phyloP scores from a whole-genome alignment of 2,113 vertebrate genomes.

The Parotia lawesii region DNA sequence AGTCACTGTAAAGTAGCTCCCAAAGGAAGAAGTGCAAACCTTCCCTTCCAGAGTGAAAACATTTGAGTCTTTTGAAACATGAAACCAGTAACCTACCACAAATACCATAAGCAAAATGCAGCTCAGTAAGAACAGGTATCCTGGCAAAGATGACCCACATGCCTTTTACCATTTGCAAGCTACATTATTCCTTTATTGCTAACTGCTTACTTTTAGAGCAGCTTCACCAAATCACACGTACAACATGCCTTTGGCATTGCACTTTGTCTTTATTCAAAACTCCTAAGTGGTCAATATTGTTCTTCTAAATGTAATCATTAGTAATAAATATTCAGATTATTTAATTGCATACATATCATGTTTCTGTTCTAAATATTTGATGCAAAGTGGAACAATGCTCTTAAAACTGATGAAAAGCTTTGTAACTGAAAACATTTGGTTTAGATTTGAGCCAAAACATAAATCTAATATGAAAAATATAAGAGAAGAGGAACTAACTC shows the following conservation, averaged over 20 bases:
- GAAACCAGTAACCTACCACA: not conserved
- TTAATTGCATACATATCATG: not conserved
- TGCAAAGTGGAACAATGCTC: not conserved
- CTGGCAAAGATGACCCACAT: not conserved
- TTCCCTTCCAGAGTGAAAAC: not conserved
- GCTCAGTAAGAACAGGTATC: not conserved
- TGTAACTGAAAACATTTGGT: not conserved
- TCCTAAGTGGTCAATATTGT: not conserved
- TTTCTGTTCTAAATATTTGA: not conserved
- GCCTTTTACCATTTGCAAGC: not conserved
- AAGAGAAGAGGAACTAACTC: not conserved
- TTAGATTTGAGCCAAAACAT: not conserved
- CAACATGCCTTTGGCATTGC: not conserved
- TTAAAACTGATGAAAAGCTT: not conserved
- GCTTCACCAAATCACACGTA: not conserved
- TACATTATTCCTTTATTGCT: not conserved
- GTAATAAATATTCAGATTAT: not conserved
- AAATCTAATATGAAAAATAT: not conserved
- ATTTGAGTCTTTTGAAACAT: not conserved
- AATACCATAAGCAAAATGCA: not conserved
- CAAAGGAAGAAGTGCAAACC: not conserved
- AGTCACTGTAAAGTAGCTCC: not conserved
- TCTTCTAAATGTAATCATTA: not conserved
- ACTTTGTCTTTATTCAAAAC: not conserved
- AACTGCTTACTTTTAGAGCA: not conserved